Evolutionary conservation across 2,797 vertebrate genomes (phyloP).

Genomic region (Spatula versicolor): DNA sequence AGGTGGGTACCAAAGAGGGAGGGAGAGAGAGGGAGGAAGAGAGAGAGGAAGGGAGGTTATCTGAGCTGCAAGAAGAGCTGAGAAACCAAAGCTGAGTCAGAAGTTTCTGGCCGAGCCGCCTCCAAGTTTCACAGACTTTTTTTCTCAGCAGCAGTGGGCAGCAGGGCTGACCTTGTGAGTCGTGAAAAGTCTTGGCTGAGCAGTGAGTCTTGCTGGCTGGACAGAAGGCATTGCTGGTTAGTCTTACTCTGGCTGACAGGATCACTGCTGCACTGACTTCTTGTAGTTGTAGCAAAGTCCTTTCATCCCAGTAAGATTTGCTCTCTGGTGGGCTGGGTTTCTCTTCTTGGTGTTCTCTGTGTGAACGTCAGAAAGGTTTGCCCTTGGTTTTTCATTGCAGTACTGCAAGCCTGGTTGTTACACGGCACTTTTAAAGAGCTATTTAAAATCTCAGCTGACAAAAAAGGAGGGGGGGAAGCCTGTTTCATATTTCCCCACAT

Average conservation of each 20-base stretch:
- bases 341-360: not conserved
- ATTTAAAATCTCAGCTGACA: conserved; percentile 11
- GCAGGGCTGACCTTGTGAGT: not conserved
- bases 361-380: not conserved
- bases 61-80: not conserved
- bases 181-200: not conserved
- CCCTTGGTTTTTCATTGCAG: not conserved
- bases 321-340: not conserved
- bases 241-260: not conserved
- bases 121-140: not conserved
- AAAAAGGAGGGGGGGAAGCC: not conserved
- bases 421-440: not conserved
- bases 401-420: not conserved
- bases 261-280: not conserved
- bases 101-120: not conserved
- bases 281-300: not conserved
- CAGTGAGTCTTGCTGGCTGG: not conserved
- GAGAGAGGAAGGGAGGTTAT: not conserved
- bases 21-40: not conserved
- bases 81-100: not conserved
- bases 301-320: not conserved
- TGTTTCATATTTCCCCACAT: conserved; percentile 28
- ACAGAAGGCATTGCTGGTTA: not conserved
- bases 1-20: not conserved
- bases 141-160: not conserved